A percentile compares a stretch with the other conserved stretches of the same genome.
Evolutionary conservation across 2,888 invertebrate genomes (phyloP).

Genomic region (Noctua pronuba): DNA sequence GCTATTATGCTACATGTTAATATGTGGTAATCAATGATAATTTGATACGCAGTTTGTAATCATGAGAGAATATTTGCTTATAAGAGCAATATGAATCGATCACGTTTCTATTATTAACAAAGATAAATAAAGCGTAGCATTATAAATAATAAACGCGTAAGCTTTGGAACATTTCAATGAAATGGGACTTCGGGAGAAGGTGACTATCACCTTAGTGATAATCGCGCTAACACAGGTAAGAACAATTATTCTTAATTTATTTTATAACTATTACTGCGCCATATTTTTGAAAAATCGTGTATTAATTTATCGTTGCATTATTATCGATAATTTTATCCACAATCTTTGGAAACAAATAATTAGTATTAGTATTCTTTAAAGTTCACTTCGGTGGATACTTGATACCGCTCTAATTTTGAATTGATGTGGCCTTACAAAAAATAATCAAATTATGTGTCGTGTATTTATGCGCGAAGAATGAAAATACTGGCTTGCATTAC

Average conservation of each 20-base stretch:
- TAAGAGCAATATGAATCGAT: constrained; percentile 28
- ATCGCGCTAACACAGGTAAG: constrained; percentile 75
- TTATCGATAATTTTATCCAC: neutral
- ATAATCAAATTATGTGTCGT: neutral
- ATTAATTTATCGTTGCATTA: neutral
- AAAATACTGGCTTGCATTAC: neutral
- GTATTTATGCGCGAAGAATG: neutral
- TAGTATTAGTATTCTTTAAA: neutral
- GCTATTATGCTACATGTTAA: neutral
- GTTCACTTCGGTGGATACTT: neutral
- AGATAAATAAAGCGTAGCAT: constrained; percentile 25
- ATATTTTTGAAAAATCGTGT: neutral
- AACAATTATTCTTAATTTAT: constrained; percentile 6
- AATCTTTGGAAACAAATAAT: neutral
- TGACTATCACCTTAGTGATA: constrained; percentile 70
- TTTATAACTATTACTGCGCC: neutral
- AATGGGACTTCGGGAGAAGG: constrained; percentile 79
- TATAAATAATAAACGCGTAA: constrained; percentile 65
- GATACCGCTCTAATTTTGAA: neutral
- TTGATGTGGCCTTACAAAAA: neutral
- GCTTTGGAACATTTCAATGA: constrained; percentile 61
- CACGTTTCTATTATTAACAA: constrained; percentile 47
- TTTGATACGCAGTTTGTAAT: constrained; percentile 9
- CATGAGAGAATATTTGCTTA: neutral
- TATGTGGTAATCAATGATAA: constrained; percentile 36